Evolutionary conservation across 30 jellyfish, hydroid and myxozoan species (phyloP).

Genomic region (Nemopilema nomurai): DNA sequence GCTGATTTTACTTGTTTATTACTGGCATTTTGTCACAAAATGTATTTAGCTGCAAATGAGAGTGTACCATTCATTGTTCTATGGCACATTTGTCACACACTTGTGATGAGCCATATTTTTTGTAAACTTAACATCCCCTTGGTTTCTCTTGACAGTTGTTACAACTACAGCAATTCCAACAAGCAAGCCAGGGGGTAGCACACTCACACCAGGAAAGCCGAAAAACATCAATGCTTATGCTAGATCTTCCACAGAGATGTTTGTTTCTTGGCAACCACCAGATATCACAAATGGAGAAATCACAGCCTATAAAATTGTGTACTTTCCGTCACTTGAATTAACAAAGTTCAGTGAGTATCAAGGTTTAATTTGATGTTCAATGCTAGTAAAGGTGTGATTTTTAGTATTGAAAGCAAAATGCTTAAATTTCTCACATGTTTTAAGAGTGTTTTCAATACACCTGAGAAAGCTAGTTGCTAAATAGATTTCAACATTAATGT

Average conservation of each 20-base stretch:
- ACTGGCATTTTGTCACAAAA: too few relatives aligned
- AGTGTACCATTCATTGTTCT: too few relatives aligned
- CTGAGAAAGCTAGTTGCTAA: too few relatives aligned
- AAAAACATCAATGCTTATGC: conserved; percentile 71
- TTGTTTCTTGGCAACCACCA: conserved; percentile 85
- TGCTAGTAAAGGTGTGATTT: too few relatives aligned
- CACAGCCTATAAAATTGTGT: conserved; percentile 36
- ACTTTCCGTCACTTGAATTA: conserved; percentile 10
- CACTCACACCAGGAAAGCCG: conserved; percentile 75
- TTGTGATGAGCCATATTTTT: not conserved
- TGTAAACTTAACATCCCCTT: not conserved
- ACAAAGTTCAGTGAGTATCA: conserved; percentile 7
- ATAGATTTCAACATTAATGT: too few relatives aligned
- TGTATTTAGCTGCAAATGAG: too few relatives aligned
- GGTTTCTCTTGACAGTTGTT: not conserved
- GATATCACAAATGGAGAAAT: conserved; percentile 81
- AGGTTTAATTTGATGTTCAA: too few relatives aligned
- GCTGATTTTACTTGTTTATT: too few relatives aligned
- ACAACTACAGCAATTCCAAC: conserved; percentile 53
- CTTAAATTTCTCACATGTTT: too few relatives aligned
- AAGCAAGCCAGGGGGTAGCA: conserved; percentile 21
- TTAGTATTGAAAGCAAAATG: too few relatives aligned
- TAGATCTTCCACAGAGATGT: conserved; percentile 54
- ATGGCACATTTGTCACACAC: not conserved
- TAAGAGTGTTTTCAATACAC: too few relatives aligned